Conservation (phyloP, 2,113 vertebrate genomes). For the Chaenogobius annularis region DNA sequence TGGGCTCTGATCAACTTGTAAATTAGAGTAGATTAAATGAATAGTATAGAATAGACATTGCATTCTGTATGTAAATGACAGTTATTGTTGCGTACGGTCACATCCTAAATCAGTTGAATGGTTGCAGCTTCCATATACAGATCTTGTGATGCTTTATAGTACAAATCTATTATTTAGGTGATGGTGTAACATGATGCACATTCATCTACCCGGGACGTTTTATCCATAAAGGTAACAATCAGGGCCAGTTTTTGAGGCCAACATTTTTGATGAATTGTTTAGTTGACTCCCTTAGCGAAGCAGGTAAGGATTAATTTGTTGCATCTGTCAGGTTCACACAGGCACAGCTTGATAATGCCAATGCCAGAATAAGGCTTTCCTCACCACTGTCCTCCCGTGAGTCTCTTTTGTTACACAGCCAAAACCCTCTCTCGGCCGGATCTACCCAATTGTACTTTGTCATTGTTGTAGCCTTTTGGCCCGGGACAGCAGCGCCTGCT, state of each 20-base stretch:
- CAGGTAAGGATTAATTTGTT: slow-evolving; percentile 68
- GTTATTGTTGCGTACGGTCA: slow-evolving; percentile 4
- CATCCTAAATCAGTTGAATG: too few relatives aligned
- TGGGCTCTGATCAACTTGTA: slow-evolving; percentile 6
- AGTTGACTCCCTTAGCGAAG: slow-evolving; percentile 55
- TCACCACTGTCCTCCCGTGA: slow-evolving; percentile 47
- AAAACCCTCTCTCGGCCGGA: slow-evolving; percentile 57
- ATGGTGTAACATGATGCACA: slow-evolving; percentile 27
- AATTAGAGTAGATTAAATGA: slow-evolving; percentile 17
- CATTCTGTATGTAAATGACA: too few relatives aligned
- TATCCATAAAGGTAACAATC: slow-evolving; percentile 44
- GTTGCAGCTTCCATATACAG: slow-evolving; percentile 2
- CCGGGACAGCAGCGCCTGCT: slow-evolving; percentile 21
- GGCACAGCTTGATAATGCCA: slow-evolving; percentile 58
- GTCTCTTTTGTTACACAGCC: slow-evolving; percentile 49
- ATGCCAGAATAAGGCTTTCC: slow-evolving; percentile 56
- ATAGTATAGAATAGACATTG: slow-evolving; percentile 11
- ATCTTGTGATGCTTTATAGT: slow-evolving; percentile 34
- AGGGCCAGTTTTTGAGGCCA: slow-evolving; percentile 38
- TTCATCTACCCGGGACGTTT: slow-evolving; percentile 25
- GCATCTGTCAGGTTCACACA: slow-evolving; percentile 64
- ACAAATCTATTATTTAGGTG: slow-evolving; percentile 21
- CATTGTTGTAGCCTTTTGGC: slow-evolving; percentile 51
- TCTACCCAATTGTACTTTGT: slow-evolving; percentile 55
- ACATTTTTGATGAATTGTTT: slow-evolving; percentile 63